Evolutionary conservation across 2,797 vertebrate genomes (phyloP), one percentile per base, ranked within the genome.

Genomic region (Petrocephalus schoutedeni): DNA sequence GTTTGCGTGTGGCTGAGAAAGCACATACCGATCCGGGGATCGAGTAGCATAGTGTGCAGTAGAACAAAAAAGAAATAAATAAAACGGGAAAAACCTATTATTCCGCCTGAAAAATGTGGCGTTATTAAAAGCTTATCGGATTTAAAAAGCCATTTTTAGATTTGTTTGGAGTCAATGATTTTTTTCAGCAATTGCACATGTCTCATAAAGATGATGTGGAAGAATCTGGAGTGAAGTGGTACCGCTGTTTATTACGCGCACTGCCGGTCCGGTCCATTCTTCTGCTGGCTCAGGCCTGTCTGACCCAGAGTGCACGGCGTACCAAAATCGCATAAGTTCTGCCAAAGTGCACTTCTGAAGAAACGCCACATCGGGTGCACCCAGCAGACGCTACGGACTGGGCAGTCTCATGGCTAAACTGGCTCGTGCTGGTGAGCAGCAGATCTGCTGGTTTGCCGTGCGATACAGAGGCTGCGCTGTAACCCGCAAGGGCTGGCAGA

Each of bases 61-160:
- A 21, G 53, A 85, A 77, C 77, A 32, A 49, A 41, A 51, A 61
- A 41, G 28, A 61, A 58, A 80, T 14, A 56, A 71, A 56, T 12
- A 57, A 51, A 51, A 32, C 16, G 67, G 32, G 45, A 54, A 83
- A 74, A 88, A 86, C 45, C 83, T 21, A 71, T 84, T 67, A 88
- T 53, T 82, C 77, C 51, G n/a, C 57, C 45, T 59, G 45, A 32
- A 74, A 88, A 77, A 88, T 16, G 14, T 19, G 6, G 10, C 59
- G 36, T 58, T 77, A 77, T 61, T 71, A 53, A 86, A 86, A 41
- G 56, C 85, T 49, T 7, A 57, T 88, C 54, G 51, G 41, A 16
- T 57, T 74, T 86, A 86, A 88, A 88, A 49, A 51, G 74, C 4
- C 54, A 88, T 88, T 88, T 88, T 58, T 59, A 87, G 74, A 58